Evolutionary conservation across 2,113 vertebrate genomes (phyloP).

Genomic region (Saccopteryx leptura): DNA sequence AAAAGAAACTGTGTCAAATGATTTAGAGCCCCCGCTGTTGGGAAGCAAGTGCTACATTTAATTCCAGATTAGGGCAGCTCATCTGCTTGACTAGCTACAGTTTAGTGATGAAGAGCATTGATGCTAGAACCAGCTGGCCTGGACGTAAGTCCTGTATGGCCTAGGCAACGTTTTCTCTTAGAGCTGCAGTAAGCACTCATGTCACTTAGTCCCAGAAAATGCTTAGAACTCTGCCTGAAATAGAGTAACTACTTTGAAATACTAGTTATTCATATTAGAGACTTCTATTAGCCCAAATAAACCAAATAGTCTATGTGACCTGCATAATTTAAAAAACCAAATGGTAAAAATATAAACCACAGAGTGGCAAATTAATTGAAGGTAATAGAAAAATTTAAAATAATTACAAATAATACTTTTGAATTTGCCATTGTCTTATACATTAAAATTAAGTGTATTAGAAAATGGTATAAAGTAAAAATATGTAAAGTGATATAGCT

Average conservation of each 20-base stretch:
- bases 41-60: neutral
- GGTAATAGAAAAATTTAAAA: constrained; percentile 9
- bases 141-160: neutral
- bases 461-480: constrained; percentile 19
- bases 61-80: neutral
- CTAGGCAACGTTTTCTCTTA: neutral
- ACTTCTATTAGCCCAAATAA: neutral
- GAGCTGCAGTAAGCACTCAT: neutral
- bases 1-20: neutral
- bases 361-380: neutral
- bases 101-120: neutral
- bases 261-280: neutral
- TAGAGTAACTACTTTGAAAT: neutral
- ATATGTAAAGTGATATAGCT: neutral
- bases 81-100: neutral
- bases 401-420: constrained; percentile 12
- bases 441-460: constrained; percentile 38
- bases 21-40: neutral
- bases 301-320: neutral
- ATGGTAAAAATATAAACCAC: neutral
- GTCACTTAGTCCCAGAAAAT: neutral
- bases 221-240: neutral
- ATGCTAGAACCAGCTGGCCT: neutral
- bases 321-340: constrained; percentile 36
- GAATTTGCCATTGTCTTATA: constrained; percentile 3